Evolutionary conservation across 1,140 invertebrate genomes (phyloP), one percentile per base, ranked within the genome.

Genomic region (Pseudomyrmex cubaensis): DNA sequence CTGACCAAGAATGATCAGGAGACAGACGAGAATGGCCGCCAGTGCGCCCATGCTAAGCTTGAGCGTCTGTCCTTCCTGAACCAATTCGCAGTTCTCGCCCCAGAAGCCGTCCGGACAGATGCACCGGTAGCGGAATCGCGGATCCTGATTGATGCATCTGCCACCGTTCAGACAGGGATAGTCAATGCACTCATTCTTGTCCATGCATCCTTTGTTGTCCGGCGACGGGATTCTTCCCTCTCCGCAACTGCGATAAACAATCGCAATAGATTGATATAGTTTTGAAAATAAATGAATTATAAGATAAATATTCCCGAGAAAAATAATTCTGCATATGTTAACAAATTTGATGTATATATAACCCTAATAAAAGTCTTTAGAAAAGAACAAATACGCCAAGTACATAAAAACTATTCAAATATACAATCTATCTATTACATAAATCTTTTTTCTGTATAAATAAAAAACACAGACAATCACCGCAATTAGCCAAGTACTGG

Each of bases 1-100:
- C 97, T 97, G 96, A 99, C 98, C 98, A 92, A 99, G 96, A 93
- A 99, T 98, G 93, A 98, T 98, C 92, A 99, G 96, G 84, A 99
- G 96, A 95, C 98, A 99, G 93, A 99, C 97, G 92, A 99, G 95
- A 92, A 99, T 99, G 85, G 98, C 98, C 62, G 98, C 98, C 84
- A 99, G 94, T 63, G 98, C 98, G 76, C 98, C 98, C 97, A 98
- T 98, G 94, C 98, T 98, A 74, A 99, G 96, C 93, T 98, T 98
- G 80, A 99, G 95, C 64, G 98, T 98, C 94, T 98, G 98, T 84
- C 98, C 98, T 93, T 99, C 97, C 92, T 98, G 97, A 56, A 98
- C 96, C 69, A 98, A 95, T 93, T 99, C 98, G 94, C 99, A 99
- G 93, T 98, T 97, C 90, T 97, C 97, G 74, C 98, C 98, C 96